phyloP scores from a whole-genome alignment of 2,888 invertebrate genomes.

The Empis stercorea region DNA sequence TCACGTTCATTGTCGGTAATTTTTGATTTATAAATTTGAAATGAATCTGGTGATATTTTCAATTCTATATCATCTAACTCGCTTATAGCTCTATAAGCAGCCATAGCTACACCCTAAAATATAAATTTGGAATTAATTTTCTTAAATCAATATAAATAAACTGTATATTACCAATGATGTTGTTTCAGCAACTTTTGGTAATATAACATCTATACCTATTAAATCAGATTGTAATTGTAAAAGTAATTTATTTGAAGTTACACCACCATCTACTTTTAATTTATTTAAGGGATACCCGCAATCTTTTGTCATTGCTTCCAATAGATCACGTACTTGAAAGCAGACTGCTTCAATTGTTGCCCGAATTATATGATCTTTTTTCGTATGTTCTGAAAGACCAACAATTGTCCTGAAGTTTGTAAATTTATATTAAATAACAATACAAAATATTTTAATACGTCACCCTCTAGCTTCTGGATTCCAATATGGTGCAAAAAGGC shows the following conservation, averaged over 20 bases:
- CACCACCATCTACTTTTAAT: conserved; percentile 77
- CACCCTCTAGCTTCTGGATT: conserved; percentile 92
- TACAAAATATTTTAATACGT: conserved; percentile 21
- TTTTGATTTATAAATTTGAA: conserved; percentile 48
- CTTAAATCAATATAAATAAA: background rate
- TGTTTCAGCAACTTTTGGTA: conserved; percentile 82
- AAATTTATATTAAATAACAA: background rate
- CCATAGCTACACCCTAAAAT: conserved; percentile 72
- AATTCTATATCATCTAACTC: conserved; percentile 23
- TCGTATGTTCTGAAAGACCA: conserved; percentile 82
- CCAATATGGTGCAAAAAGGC: conserved; percentile 97
- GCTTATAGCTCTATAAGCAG: conserved; percentile 43
- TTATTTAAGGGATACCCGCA: conserved; percentile 52
- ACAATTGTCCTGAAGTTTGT: conserved; percentile 62
- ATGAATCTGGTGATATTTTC: conserved; percentile 16
- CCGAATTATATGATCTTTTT: conserved; percentile 72
- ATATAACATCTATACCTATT: conserved; percentile 72
- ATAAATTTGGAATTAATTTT: background rate
- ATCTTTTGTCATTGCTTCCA: conserved; percentile 88
- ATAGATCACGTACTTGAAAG: conserved; percentile 86
- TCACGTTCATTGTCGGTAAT: conserved; percentile 67
- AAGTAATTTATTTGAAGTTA: conserved; percentile 80
- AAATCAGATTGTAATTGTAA: conserved; percentile 94
- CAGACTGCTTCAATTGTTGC: conserved; percentile 92
- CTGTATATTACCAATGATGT: conserved; percentile 58